Conservation (phyloP, 2,113 vertebrate genomes). For the Scomber colias region DNA sequence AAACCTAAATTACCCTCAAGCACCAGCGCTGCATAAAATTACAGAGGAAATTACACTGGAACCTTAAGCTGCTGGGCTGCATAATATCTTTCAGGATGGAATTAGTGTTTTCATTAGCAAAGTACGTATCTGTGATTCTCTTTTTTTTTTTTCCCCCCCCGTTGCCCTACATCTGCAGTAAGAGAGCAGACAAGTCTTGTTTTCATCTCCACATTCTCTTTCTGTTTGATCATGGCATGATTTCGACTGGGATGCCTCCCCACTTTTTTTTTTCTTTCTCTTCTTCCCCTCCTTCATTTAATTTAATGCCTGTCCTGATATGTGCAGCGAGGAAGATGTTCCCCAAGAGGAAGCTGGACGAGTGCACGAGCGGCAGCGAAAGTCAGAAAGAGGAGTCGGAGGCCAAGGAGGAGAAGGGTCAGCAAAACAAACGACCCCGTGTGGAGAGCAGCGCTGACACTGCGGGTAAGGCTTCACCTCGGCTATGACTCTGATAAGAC, state of each 20-base stretch:
- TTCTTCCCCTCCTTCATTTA: not conserved
- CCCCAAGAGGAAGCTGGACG: conserved; percentile 86
- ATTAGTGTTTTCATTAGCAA: conserved; percentile 75
- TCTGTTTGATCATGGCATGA: conserved; percentile 52
- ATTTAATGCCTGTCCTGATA: conserved; percentile 21
- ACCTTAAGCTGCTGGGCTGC: conserved; percentile 60
- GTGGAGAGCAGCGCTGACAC: conserved; percentile 37
- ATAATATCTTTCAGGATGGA: conserved; percentile 63
- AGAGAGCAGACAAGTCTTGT: conserved; percentile 26
- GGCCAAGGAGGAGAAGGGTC: conserved; percentile 63
- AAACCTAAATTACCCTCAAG: conserved; percentile 53
- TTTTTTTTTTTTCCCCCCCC: not conserved
- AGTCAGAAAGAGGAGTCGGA: conserved; percentile 55
- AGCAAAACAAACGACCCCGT: conserved; percentile 69
- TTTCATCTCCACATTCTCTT: conserved; percentile 52
- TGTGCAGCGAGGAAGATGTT: conserved; percentile 91
- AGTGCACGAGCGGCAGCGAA: conserved; percentile 57
- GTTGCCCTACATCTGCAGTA: conserved; percentile 57
- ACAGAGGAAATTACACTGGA: conserved; percentile 60
- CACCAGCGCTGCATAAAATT: conserved; percentile 60
- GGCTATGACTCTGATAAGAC: conserved; percentile 6
- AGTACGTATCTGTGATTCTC: conserved; percentile 49
- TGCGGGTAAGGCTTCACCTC: conserved; percentile 54
- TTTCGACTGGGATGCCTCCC: conserved; percentile 42
- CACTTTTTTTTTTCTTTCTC: not conserved